These are phyloP conservation scores for Epinotia nisella DNA, from an alignment of 2,888 invertebrate species.

Conservation along the genomic window DNA sequence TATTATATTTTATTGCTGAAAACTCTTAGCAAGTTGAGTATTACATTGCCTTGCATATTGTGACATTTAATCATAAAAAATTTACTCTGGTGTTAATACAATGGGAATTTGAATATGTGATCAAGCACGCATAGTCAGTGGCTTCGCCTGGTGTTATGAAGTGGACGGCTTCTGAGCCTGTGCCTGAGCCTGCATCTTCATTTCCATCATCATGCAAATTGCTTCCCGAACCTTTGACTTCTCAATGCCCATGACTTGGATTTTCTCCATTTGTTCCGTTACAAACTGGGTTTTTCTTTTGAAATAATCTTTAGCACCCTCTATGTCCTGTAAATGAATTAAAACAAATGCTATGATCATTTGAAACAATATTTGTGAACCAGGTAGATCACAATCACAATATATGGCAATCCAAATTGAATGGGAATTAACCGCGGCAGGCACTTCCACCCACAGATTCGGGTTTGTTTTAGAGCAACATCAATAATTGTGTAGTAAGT, in stretches of 20 bases:
- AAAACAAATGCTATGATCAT: neutral
- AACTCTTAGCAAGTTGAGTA: constrained; percentile 1
- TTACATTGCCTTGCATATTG: constrained; percentile 21
- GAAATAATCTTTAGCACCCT: constrained; percentile 95
- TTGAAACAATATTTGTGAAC: neutral
- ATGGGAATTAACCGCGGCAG: too few species aligned
- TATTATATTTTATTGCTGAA: constrained; percentile 15
- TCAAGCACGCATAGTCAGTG: constrained; percentile 28
- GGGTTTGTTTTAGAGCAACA: too few species aligned
- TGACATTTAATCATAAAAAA: constrained; percentile 11
- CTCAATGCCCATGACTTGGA: constrained; percentile 92
- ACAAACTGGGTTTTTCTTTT: constrained; percentile 95
- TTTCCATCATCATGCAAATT: constrained; percentile 90
- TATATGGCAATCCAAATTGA: too few species aligned
- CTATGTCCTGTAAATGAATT: constrained; percentile 85
- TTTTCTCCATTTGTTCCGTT: constrained; percentile 97
- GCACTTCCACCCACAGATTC: too few species aligned
- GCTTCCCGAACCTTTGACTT: constrained; percentile 93
- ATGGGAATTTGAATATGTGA: constrained; percentile 14
- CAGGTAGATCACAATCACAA: too few species aligned
- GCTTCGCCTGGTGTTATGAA: constrained; percentile 63
- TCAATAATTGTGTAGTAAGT: too few species aligned
- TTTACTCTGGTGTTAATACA: constrained; percentile 7
- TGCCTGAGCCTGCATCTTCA: constrained; percentile 86
- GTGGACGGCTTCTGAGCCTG: constrained; percentile 71